Percentiles rank a stretch among this genome's conserved stretches.
Evolutionary conservation across 2,113 vertebrate genomes (phyloP).

Genomic region (Malurus melanocephalus): DNA sequence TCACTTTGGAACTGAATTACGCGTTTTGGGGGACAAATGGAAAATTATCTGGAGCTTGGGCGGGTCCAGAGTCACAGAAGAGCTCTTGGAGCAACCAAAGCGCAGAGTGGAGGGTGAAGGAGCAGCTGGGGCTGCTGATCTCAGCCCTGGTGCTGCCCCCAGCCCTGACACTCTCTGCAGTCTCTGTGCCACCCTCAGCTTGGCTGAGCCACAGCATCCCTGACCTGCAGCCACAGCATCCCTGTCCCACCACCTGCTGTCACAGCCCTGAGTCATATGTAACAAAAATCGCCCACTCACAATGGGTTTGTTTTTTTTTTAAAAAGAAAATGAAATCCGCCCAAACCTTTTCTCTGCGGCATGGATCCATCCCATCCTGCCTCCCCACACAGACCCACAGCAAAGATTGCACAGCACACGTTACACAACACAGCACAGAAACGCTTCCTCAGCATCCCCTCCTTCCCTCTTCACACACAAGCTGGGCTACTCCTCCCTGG

Average conservation of each 20-base stretch:
- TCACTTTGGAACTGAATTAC: background rate
- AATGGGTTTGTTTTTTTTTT: background rate
- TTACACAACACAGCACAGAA: conserved; percentile 43
- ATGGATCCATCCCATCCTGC: background rate
- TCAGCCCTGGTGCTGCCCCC: background rate
- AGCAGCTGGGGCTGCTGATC: background rate
- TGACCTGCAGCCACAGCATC: background rate
- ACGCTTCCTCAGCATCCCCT: conserved; percentile 14
- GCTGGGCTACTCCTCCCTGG: background rate
- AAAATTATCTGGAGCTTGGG: background rate
- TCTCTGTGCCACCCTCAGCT: background rate
- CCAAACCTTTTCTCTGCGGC: conserved; percentile 13
- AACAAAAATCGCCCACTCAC: conserved; percentile 9
- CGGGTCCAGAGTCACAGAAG: background rate
- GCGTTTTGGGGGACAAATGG: background rate
- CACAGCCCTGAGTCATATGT: conserved; percentile 35
- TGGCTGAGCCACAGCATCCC: background rate
- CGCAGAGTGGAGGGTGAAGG: background rate
- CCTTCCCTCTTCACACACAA: background rate
- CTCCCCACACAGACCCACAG: conserved; percentile 46
- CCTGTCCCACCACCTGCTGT: conserved; percentile 13
- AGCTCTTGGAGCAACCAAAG: background rate
- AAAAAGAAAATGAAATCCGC: conserved; percentile 15
- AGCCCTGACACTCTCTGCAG: background rate
- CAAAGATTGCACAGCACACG: background rate